A percentile compares a stretch with the other conserved stretches of the same genome.
Conservation (phyloP, 2,797 vertebrate species). For the Syndactyla subalaris region DNA sequence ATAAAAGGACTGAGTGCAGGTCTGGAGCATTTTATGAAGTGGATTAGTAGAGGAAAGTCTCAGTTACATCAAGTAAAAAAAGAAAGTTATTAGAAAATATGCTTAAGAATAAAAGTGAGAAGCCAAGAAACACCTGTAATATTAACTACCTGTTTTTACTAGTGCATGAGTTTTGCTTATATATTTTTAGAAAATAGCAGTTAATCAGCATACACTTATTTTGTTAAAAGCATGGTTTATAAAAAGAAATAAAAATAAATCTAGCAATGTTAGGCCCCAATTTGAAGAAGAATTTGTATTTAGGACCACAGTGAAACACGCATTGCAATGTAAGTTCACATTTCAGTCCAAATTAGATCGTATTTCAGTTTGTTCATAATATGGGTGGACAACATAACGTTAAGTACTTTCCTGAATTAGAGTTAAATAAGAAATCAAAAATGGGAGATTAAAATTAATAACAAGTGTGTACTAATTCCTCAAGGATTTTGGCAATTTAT, state of each 20-base stretch:
- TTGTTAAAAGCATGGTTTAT: background rate
- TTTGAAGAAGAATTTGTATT: background rate
- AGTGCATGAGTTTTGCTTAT: background rate
- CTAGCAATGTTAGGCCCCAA: background rate
- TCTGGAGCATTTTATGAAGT: background rate
- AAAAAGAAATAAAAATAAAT: background rate
- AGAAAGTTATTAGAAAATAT: background rate
- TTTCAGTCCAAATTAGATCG: background rate
- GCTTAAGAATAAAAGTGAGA: background rate
- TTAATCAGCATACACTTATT: background rate
- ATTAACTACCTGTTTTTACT: background rate
- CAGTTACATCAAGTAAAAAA: background rate
- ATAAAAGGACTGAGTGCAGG: background rate
- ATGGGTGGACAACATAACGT: background rate
- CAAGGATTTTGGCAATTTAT: background rate
- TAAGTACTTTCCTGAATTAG: background rate
- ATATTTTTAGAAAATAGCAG: background rate
- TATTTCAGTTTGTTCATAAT: background rate
- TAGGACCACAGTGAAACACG: background rate
- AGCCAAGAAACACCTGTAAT: background rate
- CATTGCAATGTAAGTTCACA: background rate
- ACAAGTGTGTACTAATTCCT: background rate
- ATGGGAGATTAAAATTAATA: background rate
- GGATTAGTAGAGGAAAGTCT: background rate
- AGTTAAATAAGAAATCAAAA: background rate